Evolutionary conservation across 2,113 vertebrate species (phyloP).

Genomic region (Gasterosteus aculeatus): DNA sequence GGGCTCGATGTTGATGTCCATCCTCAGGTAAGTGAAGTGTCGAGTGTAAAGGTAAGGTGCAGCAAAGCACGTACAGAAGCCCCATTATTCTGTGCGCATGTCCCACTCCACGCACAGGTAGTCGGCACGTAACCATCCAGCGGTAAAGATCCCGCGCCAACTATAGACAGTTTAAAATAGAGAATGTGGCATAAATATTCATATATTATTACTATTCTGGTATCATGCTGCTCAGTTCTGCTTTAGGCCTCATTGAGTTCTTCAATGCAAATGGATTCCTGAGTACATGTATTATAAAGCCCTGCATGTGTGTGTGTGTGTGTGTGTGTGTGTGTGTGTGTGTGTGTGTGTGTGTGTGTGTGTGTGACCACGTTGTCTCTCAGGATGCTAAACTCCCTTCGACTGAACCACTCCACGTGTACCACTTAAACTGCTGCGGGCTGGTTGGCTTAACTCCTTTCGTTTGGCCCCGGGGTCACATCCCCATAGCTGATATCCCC

Average conservation of each 20-base stretch:
- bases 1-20: constrained; percentile 27
- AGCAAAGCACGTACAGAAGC: not conserved
- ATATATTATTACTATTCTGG: constrained; percentile 68
- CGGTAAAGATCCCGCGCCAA: constrained; percentile 56
- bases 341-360: not conserved
- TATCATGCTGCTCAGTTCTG: constrained; percentile 49
- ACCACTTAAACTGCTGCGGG: constrained; percentile 35
- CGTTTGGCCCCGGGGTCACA: constrained; percentile 51
- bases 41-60: constrained; percentile 15
- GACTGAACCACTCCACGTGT: constrained; percentile 29
- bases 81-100: constrained; percentile 23
- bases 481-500: constrained; percentile 57
- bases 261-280: constrained; percentile 69
- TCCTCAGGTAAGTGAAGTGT: constrained; percentile 27
- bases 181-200: constrained; percentile 68
- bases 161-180: constrained; percentile 46
- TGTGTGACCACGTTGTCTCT: constrained; percentile 39
- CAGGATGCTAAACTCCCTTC: constrained; percentile 43
- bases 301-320: constrained; percentile 7
- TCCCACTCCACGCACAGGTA: not conserved
- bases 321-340: not conserved
- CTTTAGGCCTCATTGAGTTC: constrained; percentile 65
- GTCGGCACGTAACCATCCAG: constrained; percentile 22
- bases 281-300: constrained; percentile 58
- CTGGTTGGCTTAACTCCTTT: constrained; percentile 55